A percentile compares a stretch with the other conserved stretches of the same genome.
Conservation (phyloP, 2,888 invertebrate genomes). For the Lasioglossum zephyrum region DNA sequence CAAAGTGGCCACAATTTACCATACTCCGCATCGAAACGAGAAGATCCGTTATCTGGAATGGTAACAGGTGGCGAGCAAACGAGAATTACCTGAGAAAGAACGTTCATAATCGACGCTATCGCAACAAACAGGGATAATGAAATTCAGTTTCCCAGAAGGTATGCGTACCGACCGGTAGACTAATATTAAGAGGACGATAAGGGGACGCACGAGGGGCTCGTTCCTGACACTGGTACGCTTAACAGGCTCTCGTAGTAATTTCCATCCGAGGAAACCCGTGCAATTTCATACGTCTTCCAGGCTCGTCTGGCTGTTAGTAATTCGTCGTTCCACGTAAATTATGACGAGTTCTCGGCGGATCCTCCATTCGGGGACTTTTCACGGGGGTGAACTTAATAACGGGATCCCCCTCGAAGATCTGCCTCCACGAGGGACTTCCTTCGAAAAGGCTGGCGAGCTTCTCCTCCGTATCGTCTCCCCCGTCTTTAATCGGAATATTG, state of each 20-base stretch:
- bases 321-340: conserved; percentile 12
- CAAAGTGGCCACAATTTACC: neutral
- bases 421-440: conserved; percentile 15
- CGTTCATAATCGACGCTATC: conserved; percentile 12
- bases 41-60: neutral
- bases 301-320: neutral
- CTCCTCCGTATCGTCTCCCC: neutral
- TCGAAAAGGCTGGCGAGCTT: neutral
- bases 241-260: neutral
- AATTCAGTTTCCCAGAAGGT: conserved; percentile 9
- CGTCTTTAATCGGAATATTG: conserved; percentile 39
- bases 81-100: conserved; percentile 10
- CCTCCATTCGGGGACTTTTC: conserved; percentile 37
- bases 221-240: conserved; percentile 9
- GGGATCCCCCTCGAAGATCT: conserved; percentile 6
- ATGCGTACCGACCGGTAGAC: neutral
- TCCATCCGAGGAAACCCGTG: conserved; percentile 3
- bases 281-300: neutral
- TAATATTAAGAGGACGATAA: conserved; percentile 6
- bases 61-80: conserved; percentile 8
- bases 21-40: neutral
- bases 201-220: neutral
- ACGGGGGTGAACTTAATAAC: conserved; percentile 49
- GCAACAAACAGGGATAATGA: conserved; percentile 3
- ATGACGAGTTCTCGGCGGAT: conserved; percentile 26